Evolutionary conservation across 2,797 vertebrate species (phyloP).

Genomic region (Pterois miles): DNA sequence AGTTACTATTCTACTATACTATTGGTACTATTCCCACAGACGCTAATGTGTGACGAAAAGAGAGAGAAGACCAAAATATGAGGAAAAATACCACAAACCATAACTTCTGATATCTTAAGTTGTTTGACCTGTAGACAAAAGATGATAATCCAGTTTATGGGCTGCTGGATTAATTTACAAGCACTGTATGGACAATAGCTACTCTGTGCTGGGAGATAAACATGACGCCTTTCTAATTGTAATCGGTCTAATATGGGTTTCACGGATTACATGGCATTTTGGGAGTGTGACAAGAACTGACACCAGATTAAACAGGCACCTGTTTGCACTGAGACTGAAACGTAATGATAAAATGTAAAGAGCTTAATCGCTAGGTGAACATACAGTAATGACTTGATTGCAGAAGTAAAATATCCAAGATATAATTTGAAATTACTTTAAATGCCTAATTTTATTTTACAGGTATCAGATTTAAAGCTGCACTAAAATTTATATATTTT

Average conservation of each 20-base stretch:
- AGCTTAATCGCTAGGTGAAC: background rate
- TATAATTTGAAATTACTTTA: background rate
- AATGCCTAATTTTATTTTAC: background rate
- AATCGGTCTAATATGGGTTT: background rate
- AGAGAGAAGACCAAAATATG: background rate
- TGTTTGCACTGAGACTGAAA: background rate
- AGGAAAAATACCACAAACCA: background rate
- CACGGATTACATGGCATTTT: background rate
- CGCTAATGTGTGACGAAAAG: background rate
- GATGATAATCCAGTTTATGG: background rate
- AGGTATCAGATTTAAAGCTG: background rate
- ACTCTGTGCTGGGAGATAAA: background rate
- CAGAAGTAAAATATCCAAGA: background rate
- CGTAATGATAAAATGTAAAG: background rate
- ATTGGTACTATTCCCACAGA: background rate
- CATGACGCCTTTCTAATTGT: background rate
- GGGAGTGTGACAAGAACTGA: background rate
- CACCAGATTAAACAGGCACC: background rate
- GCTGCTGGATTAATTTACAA: background rate
- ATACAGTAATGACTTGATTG: background rate
- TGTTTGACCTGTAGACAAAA: background rate
- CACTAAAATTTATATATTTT: background rate
- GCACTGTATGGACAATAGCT: background rate
- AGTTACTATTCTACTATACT: too few relatives aligned
- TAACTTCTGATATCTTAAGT: background rate